phyloP scores from a whole-genome alignment of 2,113 vertebrate species.

The Platycercus adscitus region DNA sequence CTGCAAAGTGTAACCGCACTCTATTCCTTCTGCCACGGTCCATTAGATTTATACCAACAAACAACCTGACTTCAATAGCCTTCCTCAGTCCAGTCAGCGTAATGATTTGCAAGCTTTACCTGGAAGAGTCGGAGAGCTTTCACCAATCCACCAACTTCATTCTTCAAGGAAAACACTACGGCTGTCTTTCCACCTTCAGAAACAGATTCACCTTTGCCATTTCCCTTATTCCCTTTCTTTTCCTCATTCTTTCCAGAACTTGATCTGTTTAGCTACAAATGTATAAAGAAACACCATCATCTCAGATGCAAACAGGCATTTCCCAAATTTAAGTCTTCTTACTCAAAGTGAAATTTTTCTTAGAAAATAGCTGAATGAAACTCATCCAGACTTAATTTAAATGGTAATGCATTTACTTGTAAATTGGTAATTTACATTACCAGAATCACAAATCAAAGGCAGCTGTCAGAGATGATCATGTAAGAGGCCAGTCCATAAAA shows the following conservation, averaged over 20 bases:
- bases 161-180: conserved; percentile 93
- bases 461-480: not conserved
- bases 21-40: not conserved
- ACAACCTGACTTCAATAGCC: not conserved
- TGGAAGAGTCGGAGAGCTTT: conserved; percentile 92
- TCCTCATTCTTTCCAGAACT: conserved; percentile 88
- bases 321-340: not conserved
- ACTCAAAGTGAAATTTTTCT: not conserved
- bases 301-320: not conserved
- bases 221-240: conserved; percentile 75
- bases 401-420: not conserved
- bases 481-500: not conserved
- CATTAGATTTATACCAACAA: not conserved
- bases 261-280: conserved; percentile 75
- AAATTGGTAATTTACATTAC: not conserved
- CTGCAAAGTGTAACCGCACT: not conserved
- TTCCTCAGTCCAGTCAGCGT: not conserved
- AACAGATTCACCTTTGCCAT: conserved; percentile 63
- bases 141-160: conserved; percentile 93
- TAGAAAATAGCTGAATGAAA: not conserved
- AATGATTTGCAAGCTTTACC: conserved; percentile 74
- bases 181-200: conserved; percentile 85
- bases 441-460: not conserved
- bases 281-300: not conserved
- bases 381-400: not conserved